These are phyloP conservation scores for Phthorimaea operculella DNA, from an alignment of 1,140 invertebrate genomes.

Conservation along the genomic window DNA sequence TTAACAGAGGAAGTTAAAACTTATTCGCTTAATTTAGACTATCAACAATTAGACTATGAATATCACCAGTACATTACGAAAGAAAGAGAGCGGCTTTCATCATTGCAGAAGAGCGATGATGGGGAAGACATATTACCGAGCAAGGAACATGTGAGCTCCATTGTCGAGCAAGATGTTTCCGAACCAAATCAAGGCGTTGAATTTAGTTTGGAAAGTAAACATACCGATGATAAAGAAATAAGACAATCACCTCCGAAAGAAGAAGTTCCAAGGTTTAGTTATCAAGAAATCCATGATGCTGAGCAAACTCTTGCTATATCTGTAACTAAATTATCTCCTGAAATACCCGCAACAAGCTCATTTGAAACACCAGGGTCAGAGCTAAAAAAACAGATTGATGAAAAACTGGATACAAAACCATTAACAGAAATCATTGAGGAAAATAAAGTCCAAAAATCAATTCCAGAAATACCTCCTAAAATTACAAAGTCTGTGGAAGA, in stretches of 20 bases:
- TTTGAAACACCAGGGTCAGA: no score
- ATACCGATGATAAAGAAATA: background rate
- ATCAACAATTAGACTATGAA: conserved; percentile 38
- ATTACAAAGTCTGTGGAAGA: no score
- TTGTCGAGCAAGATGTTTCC: no score
- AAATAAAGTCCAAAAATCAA: no score
- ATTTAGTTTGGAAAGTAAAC: background rate
- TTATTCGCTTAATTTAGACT: conserved; percentile 43
- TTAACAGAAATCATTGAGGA: no score
- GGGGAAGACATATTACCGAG: no score
- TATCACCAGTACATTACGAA: conserved; percentile 31
- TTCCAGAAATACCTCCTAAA: no score
- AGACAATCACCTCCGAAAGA: conserved; percentile 2
- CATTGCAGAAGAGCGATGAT: background rate
- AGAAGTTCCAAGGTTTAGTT: conserved; percentile 15
- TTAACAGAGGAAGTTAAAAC: conserved; percentile 45
- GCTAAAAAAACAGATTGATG: no score
- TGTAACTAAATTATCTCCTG: background rate
- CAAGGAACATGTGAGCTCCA: no score
- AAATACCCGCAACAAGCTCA: no score
- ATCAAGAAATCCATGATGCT: conserved; percentile 17
- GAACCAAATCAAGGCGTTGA: no score
- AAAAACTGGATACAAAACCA: no score
- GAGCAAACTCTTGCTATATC: conserved; percentile 8
- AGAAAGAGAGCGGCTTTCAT: conserved; percentile 7